A percentile compares a stretch with the other conserved stretches of the same genome.
These are phyloP conservation scores for Caenorhabditis plicata DNA, from an alignment of 2,888 invertebrate species.

Conservation along the genomic window DNA sequence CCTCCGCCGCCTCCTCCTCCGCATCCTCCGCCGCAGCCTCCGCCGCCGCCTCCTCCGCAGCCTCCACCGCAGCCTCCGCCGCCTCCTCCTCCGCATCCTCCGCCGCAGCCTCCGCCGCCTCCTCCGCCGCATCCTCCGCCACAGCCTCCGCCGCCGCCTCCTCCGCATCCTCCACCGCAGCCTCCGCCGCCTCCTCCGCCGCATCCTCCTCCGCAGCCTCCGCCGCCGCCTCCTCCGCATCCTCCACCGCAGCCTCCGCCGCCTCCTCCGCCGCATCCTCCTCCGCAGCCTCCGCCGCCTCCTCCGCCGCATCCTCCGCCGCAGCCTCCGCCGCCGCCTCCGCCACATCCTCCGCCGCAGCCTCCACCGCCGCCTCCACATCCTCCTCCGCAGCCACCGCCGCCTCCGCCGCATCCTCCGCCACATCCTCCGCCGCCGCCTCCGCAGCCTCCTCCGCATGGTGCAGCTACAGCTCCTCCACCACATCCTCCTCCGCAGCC, in stretches of 20 bases:
- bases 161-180: constrained; percentile 14
- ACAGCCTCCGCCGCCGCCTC: constrained; percentile 28
- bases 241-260: not conserved
- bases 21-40: constrained; percentile 17
- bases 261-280: constrained; percentile 5
- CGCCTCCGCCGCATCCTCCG: constrained; percentile 23
- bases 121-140: too few species aligned
- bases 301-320: too few species aligned
- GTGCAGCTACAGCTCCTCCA: constrained; percentile 2
- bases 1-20: constrained; percentile 6
- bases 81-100: constrained; percentile 4
- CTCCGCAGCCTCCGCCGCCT: too few species aligned
- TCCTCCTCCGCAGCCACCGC: constrained; percentile 19
- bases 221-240: constrained; percentile 3
- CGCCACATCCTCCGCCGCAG: too few species aligned
- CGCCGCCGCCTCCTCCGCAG: constrained; percentile 11
- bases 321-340: too few species aligned
- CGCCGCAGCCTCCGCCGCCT: too few species aligned
- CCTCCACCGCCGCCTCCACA: too few species aligned
- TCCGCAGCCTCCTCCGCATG: constrained; percentile 9
- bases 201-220: constrained; percentile 8
- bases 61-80: constrained; percentile 14
- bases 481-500: constrained; percentile 15
- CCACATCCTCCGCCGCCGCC: constrained; percentile 15
- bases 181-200: constrained; percentile 2